phyloP scores from a whole-genome alignment of 2,888 invertebrate genomes.

The Dolomedes plantarius region DNA sequence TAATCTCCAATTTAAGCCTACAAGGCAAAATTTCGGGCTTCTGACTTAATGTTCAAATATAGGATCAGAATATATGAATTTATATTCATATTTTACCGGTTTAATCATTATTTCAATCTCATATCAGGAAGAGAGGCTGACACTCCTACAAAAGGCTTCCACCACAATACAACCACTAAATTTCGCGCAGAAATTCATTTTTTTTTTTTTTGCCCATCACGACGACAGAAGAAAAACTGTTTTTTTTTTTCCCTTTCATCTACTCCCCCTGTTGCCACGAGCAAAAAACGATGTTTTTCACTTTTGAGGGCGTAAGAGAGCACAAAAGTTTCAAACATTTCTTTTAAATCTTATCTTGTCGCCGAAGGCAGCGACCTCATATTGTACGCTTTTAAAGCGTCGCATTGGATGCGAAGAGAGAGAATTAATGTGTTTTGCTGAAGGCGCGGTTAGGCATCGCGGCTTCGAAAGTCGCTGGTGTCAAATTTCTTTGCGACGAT shows the following conservation, averaged over 20 bases:
- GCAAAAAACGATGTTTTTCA: background rate
- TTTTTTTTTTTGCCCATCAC: background rate
- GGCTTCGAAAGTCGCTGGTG: background rate
- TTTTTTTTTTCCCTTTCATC: background rate
- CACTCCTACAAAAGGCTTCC: background rate
- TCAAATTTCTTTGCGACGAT: background rate
- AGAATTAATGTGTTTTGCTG: constrained; percentile 14
- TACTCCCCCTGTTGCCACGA: background rate
- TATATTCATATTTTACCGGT: no score
- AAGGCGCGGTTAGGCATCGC: background rate
- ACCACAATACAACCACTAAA: background rate
- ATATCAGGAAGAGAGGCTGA: no score
- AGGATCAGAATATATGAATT: no score
- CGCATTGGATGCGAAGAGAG: background rate
- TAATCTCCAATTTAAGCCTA: no score
- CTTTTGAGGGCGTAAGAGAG: background rate
- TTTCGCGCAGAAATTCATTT: background rate
- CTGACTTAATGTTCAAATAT: no score
- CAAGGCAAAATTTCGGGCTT: no score
- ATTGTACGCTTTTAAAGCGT: background rate
- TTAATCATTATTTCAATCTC: no score
- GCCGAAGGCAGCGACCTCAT: background rate
- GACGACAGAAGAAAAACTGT: background rate
- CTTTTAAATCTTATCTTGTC: constrained; percentile 18
- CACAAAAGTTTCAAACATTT: constrained; percentile 1